Evolutionary conservation across 1,140 invertebrate genomes (phyloP).

Genomic region (Heliconius congener): DNA sequence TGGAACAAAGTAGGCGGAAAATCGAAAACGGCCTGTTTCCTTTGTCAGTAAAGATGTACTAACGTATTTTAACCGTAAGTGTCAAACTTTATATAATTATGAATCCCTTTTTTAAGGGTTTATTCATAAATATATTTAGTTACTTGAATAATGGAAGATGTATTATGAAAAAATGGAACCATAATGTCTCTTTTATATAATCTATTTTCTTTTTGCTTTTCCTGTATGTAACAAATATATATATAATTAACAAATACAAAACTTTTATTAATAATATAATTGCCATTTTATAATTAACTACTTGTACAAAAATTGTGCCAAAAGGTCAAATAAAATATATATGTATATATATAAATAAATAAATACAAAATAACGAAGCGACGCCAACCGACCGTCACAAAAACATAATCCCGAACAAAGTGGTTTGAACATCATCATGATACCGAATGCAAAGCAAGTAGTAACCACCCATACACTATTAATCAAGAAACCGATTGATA

Average conservation of each 20-base stretch:
- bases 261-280: neutral
- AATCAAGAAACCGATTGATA: conserved; percentile 25
- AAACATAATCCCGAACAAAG: conserved; percentile 58
- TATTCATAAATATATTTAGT: neutral
- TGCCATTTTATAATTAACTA: neutral
- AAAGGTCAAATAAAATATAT: conserved; percentile 35
- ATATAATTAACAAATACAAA: too few species aligned
- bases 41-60: neutral
- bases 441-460: conserved; percentile 55
- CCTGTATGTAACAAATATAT: too few species aligned
- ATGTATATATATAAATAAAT: conserved; percentile 34
- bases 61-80: neutral
- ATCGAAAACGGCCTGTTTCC: neutral
- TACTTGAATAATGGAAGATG: neutral
- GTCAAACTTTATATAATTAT: neutral
- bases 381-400: conserved; percentile 53
- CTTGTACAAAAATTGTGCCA: conserved; percentile 19
- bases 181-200: too few species aligned
- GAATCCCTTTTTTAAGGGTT: neutral
- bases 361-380: conserved; percentile 51
- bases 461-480: conserved; percentile 40
- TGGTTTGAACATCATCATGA: conserved; percentile 59
- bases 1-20: conserved; percentile 8
- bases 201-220: too few species aligned
- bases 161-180: neutral